A percentile compares a stretch with the other conserved stretches of the same genome.
Conservation (phyloP, 2,797 vertebrate genomes). For the Galagoides demidoff region DNA sequence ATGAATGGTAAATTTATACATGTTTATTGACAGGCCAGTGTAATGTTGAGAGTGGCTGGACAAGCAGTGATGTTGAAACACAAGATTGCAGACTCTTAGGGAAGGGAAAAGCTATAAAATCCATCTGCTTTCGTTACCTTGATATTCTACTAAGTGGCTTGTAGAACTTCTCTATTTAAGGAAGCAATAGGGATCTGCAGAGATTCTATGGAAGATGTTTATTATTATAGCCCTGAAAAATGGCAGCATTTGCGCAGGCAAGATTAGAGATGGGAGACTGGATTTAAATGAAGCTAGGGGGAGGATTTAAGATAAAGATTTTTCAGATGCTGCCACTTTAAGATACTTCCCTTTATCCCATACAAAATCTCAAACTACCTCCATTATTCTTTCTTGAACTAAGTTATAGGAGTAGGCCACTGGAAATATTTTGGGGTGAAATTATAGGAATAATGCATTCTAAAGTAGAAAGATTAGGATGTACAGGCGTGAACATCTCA, state of each 20-base stretch:
- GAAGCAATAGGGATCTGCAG: not conserved
- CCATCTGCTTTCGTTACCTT: not conserved
- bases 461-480: slow-evolving; percentile 70
- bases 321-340: not conserved
- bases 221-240: not conserved
- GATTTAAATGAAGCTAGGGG: not conserved
- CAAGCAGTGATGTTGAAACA: not conserved
- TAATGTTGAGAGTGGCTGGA: not conserved
- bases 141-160: not conserved
- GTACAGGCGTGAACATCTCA: slow-evolving; percentile 73
- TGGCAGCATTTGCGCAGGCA: not conserved
- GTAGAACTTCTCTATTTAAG: slow-evolving; percentile 21
- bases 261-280: not conserved
- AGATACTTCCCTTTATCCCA: slow-evolving; percentile 56
- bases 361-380: slow-evolving; percentile 72
- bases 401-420: slow-evolving; percentile 75
- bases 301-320: slow-evolving; percentile 22
- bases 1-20: not conserved
- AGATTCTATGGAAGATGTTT: not conserved
- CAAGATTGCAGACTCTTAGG: not conserved
- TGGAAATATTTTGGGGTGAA: slow-evolving; percentile 84
- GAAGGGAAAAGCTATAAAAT: not conserved
- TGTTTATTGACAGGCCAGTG: not conserved
- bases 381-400: slow-evolving; percentile 81
- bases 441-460: slow-evolving; percentile 77